Base-by-base conservation (phyloP, 64 coral and sea anemone genomes). In the Hydrozoanthus tunicans region DNA sequence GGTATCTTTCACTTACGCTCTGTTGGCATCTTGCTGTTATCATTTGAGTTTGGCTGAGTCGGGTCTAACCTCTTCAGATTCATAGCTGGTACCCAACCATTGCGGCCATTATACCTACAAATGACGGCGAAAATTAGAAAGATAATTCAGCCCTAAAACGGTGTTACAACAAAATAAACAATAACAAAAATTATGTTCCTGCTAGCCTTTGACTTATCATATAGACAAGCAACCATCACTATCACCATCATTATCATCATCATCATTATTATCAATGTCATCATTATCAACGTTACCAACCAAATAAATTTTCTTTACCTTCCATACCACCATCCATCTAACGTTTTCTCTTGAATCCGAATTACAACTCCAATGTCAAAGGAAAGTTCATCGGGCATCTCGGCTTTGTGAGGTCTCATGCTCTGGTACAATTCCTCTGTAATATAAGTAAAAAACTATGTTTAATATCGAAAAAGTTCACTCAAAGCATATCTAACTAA, bases 301-400 rank as follows among this genome's bases (percentile, higher is more conserved):
- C 24, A 23, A n/a, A 69, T 17, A 69, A 69, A n/a, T 14, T 14
- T 12, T 76, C 14, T 76, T 70, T 51, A 88, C 84, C 84, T 88
- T 75, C 68, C 84, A 32, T 74, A 88, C 84, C 84, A 88, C 84
- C 84, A 88, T 11, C 84, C 84, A 13, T 88, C 84, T 24, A 88
- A 88, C 6, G 84, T 88, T 60, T 88, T 88, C 20, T 88, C 56
- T 5, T 60, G 55, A 25, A 88, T 75, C 20, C 84, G 56, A 43
- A 88, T 61, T 6, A 88, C 69, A 24, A 88, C 84, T 13, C 84
- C 84, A 15, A 88, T 57, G 70, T 88, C 84, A 51, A 88, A 88
- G 10, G 84, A 88, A 0, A 88, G n/a, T 56, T 88, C 84, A 25
- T 88, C 84, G 43, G 6, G 4, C 56, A 73, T 74, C 25, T 88